Percentiles rank a stretch among this genome's conserved stretches.
phyloP scores from a whole-genome alignment of 2,113 vertebrate genomes.

The Siniperca knerii region DNA sequence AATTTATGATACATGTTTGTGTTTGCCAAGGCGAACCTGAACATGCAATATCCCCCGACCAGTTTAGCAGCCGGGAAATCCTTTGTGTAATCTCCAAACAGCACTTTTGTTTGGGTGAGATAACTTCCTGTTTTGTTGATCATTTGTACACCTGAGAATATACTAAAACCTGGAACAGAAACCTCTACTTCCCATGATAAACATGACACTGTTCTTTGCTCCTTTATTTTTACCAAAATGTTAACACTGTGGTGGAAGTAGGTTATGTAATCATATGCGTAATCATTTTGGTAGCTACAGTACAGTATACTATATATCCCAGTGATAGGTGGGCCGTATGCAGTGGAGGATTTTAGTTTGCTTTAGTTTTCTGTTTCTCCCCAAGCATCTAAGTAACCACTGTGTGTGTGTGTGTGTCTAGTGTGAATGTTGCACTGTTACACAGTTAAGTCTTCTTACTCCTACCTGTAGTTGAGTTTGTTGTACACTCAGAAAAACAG shows the following conservation, averaged over 20 bases:
- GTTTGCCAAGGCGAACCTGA: background rate
- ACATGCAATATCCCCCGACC: background rate
- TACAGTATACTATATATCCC: background rate
- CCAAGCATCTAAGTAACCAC: background rate
- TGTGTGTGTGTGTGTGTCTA: background rate
- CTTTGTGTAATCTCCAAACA: constrained; percentile 22
- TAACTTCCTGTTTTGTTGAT: constrained; percentile 25
- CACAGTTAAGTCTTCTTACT: too few relatives aligned
- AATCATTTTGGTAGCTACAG: constrained; percentile 5
- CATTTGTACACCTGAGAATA: constrained; percentile 41
- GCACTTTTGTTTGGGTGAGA: constrained; percentile 13
- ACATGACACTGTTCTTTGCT: constrained; percentile 27
- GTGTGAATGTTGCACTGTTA: background rate
- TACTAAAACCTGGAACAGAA: constrained; percentile 11
- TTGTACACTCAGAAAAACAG: background rate
- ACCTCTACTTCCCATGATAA: background rate
- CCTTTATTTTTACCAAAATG: constrained; percentile 65
- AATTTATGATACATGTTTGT: background rate
- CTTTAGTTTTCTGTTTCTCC: constrained; percentile 11
- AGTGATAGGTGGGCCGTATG: background rate
- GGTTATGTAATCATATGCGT: constrained; percentile 49
- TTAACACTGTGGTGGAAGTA: constrained; percentile 44
- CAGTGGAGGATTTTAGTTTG: constrained; percentile 14
- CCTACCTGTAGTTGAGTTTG: background rate
- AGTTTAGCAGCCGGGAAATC: constrained; percentile 11